Evolutionary conservation across 2,888 invertebrate species (phyloP).

Genomic region (Charanyca ferruginea): DNA sequence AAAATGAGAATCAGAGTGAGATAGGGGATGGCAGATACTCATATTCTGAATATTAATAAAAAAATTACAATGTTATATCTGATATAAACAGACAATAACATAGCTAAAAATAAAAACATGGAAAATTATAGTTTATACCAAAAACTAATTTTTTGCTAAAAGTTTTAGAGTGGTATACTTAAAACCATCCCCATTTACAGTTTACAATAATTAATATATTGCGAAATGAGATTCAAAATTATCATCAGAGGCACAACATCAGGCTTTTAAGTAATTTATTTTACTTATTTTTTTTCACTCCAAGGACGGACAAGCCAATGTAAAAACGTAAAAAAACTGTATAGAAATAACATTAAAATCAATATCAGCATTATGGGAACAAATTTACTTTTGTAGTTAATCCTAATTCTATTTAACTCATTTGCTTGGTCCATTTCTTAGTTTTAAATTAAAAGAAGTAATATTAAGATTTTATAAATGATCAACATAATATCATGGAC

Average conservation of each 20-base stretch:
- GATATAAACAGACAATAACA: background rate
- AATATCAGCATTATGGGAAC: slow-evolving; percentile 48
- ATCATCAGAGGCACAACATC: slow-evolving; percentile 85
- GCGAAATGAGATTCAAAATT: slow-evolving; percentile 79
- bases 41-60: background rate
- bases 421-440: slow-evolving; percentile 51
- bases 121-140: background rate
- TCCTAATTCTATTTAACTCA: slow-evolving; percentile 54
- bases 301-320: slow-evolving; percentile 86
- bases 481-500: no score
- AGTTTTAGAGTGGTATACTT: slow-evolving; percentile 25
- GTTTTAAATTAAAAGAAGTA: slow-evolving; percentile 2
- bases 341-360: slow-evolving; percentile 51
- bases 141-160: background rate
- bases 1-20: slow-evolving; percentile 6
- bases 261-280: slow-evolving; percentile 81
- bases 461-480: background rate
- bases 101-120: background rate
- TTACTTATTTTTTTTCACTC: slow-evolving; percentile 72
- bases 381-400: slow-evolving; percentile 43
- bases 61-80: no score
- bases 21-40: slow-evolving; percentile 36
- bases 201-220: slow-evolving; percentile 66
- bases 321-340: slow-evolving; percentile 54
- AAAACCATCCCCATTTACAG: slow-evolving; percentile 50